phyloP scores from a whole-genome alignment of 2,797 vertebrate genomes.

The Molothrus ater region DNA sequence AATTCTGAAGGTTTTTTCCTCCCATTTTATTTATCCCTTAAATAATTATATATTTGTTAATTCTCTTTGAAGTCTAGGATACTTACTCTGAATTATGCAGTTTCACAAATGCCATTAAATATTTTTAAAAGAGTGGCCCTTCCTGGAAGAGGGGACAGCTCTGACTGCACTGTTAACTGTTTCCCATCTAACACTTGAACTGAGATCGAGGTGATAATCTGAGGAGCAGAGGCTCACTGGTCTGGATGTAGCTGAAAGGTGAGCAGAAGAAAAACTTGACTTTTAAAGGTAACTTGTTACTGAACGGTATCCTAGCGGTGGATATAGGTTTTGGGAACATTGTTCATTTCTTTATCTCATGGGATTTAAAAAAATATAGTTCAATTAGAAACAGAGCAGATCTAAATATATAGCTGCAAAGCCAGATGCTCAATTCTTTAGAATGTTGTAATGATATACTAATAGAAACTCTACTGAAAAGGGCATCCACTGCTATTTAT shows the following conservation, averaged over 20 bases:
- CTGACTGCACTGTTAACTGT: neutral
- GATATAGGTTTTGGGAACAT: neutral
- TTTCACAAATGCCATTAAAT: neutral
- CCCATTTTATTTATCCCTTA: neutral
- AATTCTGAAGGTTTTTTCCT: neutral
- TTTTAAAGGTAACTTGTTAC: neutral
- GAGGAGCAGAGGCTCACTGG: neutral
- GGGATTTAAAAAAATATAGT: neutral
- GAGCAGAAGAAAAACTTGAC: neutral
- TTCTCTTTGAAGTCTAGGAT: neutral
- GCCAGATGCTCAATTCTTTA: neutral
- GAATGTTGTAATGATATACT: neutral
- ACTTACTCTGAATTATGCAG: neutral
- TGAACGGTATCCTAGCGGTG: neutral
- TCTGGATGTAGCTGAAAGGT: neutral
- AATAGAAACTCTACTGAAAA: neutral
- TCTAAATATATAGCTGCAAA: neutral
- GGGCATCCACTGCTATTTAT: neutral
- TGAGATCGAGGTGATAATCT: neutral
- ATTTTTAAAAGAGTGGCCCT: neutral
- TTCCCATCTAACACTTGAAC: neutral
- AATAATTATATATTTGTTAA: neutral
- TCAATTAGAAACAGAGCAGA: neutral
- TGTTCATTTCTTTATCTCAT: neutral
- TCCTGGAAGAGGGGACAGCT: neutral